Evolutionary conservation across 2,797 vertebrate species (phyloP).

Genomic region (Synanceia verrucosa): DNA sequence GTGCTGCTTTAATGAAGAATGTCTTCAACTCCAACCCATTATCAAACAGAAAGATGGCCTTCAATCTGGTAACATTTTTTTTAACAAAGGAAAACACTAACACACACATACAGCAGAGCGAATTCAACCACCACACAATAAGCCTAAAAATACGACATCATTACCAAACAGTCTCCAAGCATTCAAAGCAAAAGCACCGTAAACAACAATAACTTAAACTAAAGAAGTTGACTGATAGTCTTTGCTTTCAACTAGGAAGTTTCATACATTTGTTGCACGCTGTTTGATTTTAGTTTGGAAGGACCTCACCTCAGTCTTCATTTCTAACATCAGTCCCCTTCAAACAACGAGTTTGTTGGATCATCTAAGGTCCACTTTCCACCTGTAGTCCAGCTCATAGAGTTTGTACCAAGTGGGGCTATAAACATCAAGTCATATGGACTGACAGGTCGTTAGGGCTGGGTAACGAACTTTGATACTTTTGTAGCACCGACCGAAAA

Average conservation of each 20-base stretch:
- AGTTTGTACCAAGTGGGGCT: background rate
- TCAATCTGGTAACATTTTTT: slow-evolving; percentile 8
- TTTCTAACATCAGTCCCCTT: background rate
- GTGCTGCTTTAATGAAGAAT: slow-evolving; percentile 8
- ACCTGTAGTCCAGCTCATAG: background rate
- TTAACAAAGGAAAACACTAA: slow-evolving; percentile 35
- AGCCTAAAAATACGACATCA: slow-evolving; percentile 47
- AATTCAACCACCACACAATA: slow-evolving; percentile 44
- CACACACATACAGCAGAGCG: slow-evolving; percentile 42
- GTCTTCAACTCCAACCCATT: slow-evolving; percentile 6
- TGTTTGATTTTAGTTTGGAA: slow-evolving; percentile 29
- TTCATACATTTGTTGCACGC: slow-evolving; percentile 34
- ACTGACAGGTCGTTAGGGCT: background rate
- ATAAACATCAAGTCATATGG: background rate
- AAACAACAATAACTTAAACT: slow-evolving; percentile 1
- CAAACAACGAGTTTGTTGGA: background rate
- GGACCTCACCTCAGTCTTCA: background rate
- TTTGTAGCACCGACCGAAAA: too few species aligned
- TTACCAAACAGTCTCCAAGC: slow-evolving; percentile 43
- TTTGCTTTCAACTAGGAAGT: slow-evolving; percentile 11
- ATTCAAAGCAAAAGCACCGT: slow-evolving; percentile 28
- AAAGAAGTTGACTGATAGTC: slow-evolving; percentile 28
- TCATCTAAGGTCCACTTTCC: background rate
- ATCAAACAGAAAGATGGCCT: slow-evolving; percentile 30
- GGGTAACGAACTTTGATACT: too few species aligned